Conservation (phyloP, 1,140 invertebrate genomes). For the Diabrotica undecimpunctata region DNA sequence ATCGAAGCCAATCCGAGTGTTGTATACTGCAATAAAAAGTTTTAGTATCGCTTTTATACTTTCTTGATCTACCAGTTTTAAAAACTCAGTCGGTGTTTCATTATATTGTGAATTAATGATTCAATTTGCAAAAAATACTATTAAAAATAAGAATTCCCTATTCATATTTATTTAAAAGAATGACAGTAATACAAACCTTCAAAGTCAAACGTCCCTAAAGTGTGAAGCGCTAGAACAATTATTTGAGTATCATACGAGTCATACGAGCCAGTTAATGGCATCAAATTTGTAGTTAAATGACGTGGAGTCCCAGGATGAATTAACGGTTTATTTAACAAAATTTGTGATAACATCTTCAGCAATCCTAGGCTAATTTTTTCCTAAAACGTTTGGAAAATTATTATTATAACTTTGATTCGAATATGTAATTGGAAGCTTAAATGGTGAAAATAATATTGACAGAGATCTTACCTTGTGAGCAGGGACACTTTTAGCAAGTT, state of each 20-base stretch:
- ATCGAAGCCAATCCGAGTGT: no score
- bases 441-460: no score
- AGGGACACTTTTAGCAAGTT: slow-evolving; percentile 85
- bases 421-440: no score
- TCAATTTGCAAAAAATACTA: no score
- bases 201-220: slow-evolving; percentile 95
- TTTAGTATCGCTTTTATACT: no score
- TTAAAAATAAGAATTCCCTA: no score
- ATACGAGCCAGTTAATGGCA: slow-evolving; percentile 42
- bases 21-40: no score
- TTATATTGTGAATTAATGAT: no score
- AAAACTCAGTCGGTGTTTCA: no score
- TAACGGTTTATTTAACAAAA: slow-evolving; percentile 85
- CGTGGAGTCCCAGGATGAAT: slow-evolving; percentile 74
- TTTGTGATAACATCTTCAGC: slow-evolving; percentile 79
- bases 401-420: neutral
- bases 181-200: slow-evolving; percentile 53
- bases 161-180: no score
- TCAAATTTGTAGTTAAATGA: slow-evolving; percentile 45
- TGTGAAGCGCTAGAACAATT: slow-evolving; percentile 88
- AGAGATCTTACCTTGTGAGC: slow-evolving; percentile 59
- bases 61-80: no score
- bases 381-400: neutral
- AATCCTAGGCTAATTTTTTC: slow-evolving; percentile 89
- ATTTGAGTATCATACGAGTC: slow-evolving; percentile 71